These are phyloP conservation scores for Neostethus bicornis DNA, from an alignment of 2,797 vertebrate species.

Conservation along the genomic window DNA sequence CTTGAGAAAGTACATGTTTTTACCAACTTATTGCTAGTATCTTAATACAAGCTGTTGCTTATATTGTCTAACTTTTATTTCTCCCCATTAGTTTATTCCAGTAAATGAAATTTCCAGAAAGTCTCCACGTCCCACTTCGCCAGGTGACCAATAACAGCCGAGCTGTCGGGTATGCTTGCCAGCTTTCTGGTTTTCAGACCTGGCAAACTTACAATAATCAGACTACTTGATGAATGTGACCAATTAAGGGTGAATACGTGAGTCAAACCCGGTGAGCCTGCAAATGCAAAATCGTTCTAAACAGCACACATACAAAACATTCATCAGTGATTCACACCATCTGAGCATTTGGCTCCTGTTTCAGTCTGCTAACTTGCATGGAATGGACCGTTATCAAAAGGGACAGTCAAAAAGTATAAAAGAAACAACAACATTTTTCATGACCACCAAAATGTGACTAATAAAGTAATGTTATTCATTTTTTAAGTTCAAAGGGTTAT, in stretches of 20 bases:
- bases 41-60: neutral
- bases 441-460: too few species aligned
- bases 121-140: neutral
- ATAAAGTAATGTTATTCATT: neutral
- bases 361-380: neutral
- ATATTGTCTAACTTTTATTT: neutral
- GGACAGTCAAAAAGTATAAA: neutral
- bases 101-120: slow-evolving; percentile 10
- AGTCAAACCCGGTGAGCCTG: slow-evolving; percentile 8
- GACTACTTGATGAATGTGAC: slow-evolving; percentile 3
- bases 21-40: neutral
- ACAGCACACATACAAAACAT: neutral
- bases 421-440: neutral
- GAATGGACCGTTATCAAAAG: neutral
- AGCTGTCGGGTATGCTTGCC: slow-evolving; percentile 1
- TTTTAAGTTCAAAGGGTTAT: neutral
- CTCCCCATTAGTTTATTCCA: neutral
- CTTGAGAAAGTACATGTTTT: slow-evolving; percentile 17
- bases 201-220: neutral
- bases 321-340: slow-evolving; percentile 4
- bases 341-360: slow-evolving; percentile 7
- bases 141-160: neutral
- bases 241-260: slow-evolving; percentile 9
- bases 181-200: slow-evolving; percentile 3
- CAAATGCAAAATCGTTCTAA: neutral